phyloP scores from a whole-genome alignment of 1,140 invertebrate species.

The Anastrepha ludens region DNA sequence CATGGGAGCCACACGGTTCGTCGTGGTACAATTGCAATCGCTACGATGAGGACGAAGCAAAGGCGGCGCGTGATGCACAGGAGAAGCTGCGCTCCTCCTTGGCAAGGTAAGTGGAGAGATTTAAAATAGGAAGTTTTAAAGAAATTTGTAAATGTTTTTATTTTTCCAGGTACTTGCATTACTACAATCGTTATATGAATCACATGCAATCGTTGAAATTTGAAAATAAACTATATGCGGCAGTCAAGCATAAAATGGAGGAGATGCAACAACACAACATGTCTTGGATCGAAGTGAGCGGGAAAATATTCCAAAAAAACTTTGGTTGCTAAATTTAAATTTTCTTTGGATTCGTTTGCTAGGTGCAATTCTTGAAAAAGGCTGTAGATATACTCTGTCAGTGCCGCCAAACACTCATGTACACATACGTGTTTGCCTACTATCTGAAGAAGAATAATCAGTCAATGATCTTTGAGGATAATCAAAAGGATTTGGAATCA shows the following conservation, averaged over 20 bases:
- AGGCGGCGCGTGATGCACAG: conserved; percentile 95
- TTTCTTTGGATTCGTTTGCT: conserved; percentile 52
- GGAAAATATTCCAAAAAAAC: neutral
- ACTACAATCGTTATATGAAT: conserved; percentile 99
- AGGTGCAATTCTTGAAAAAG: conserved; percentile 98
- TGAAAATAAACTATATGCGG: conserved; percentile 95
- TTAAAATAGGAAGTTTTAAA: neutral
- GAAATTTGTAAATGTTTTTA: conserved; percentile 31
- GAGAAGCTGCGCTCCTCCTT: conserved; percentile 93
- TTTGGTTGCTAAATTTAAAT: neutral
- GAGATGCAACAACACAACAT: conserved; percentile 99
- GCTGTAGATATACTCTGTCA: conserved; percentile 98
- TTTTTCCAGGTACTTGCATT: conserved; percentile 93
- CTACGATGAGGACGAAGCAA: conserved; percentile 97
- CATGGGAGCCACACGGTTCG: conserved; percentile 98
- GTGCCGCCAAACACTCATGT: conserved; percentile 98
- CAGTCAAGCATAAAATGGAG: conserved; percentile 98
- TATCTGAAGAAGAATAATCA: conserved; percentile 99
- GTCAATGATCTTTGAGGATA: conserved; percentile 99
- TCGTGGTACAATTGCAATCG: conserved; percentile 99
- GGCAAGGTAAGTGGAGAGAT: conserved; percentile 64
- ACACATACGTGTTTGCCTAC: conserved; percentile 99
- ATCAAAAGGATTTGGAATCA: conserved; percentile 98
- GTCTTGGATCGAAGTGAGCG: conserved; percentile 97
- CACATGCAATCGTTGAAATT: conserved; percentile 99